A percentile compares a stretch with the other conserved stretches of the same genome.
phyloP scores from a whole-genome alignment of 2,113 vertebrate species.

The Amphiprion ocellaris region DNA sequence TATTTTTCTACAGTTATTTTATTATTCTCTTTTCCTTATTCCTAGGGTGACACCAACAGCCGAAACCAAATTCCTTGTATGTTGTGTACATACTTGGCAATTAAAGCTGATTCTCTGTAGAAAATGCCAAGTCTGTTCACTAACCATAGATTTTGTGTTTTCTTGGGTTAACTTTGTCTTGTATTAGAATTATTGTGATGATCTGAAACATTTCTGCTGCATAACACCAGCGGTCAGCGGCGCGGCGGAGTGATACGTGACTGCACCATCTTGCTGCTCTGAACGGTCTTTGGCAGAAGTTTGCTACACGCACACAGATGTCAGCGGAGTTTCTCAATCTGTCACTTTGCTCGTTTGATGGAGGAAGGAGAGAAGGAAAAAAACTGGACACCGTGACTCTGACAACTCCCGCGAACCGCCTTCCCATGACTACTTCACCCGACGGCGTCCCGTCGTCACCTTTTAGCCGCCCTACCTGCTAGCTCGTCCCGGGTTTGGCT shows the following conservation, averaged over 20 bases:
- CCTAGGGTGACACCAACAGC: no score
- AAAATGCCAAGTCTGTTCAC: no score
- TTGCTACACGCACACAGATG: constrained; percentile 73
- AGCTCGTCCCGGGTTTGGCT: constrained; percentile 7
- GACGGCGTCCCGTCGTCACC: background rate
- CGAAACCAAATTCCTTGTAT: no score
- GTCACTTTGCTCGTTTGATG: constrained; percentile 66
- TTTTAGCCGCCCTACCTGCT: background rate
- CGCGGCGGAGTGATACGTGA: background rate
- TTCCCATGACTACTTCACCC: constrained; percentile 5
- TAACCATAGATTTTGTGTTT: no score
- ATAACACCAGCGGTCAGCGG: no score
- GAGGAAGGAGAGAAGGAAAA: constrained; percentile 19
- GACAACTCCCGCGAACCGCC: constrained; percentile 4
- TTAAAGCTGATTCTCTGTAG: no score
- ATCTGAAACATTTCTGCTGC: no score
- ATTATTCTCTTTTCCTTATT: no score
- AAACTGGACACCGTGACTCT: constrained; percentile 28
- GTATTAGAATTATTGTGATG: no score
- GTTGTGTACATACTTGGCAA: no score
- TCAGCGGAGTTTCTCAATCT: constrained; percentile 81
- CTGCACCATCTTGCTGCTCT: accelerated
- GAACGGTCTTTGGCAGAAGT: constrained; percentile 41
- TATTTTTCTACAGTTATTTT: no score
- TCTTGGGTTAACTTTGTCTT: no score